phyloP scores from a whole-genome alignment of 1,140 invertebrate species.

The Diachasmimorpha longicaudata region DNA sequence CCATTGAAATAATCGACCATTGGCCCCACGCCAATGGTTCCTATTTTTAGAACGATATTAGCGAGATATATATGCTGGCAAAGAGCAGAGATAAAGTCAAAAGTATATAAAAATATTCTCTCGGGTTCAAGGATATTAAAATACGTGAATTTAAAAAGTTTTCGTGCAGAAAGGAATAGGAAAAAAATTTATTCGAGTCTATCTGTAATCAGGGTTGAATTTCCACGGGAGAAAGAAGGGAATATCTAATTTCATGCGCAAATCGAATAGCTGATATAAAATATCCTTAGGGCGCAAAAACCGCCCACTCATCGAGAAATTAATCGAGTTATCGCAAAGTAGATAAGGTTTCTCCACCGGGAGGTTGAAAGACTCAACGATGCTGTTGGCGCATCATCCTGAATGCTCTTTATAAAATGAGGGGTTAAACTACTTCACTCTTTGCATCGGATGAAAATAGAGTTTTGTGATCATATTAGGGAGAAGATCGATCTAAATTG shows the following conservation, averaged over 20 bases:
- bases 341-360: conserved; percentile 21
- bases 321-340: conserved; percentile 34
- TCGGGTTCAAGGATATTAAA: neutral
- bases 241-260: conserved; percentile 26
- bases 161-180: neutral
- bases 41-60: neutral
- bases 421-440: neutral
- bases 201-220: neutral
- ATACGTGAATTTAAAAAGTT: neutral
- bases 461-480: neutral
- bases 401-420: neutral
- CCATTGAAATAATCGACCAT: neutral
- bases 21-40: neutral
- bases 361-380: neutral
- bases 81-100: neutral
- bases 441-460: neutral
- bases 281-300: conserved; percentile 21
- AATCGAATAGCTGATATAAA: conserved; percentile 28
- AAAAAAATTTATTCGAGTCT: neutral
- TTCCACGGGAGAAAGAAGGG: neutral
- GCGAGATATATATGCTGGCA: neutral
- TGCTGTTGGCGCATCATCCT: neutral
- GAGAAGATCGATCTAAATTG: neutral
- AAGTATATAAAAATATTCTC: neutral
- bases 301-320: conserved; percentile 27